phyloP scores from a whole-genome alignment of 2,113 vertebrate species.

The Mesocricetus auratus region DNA sequence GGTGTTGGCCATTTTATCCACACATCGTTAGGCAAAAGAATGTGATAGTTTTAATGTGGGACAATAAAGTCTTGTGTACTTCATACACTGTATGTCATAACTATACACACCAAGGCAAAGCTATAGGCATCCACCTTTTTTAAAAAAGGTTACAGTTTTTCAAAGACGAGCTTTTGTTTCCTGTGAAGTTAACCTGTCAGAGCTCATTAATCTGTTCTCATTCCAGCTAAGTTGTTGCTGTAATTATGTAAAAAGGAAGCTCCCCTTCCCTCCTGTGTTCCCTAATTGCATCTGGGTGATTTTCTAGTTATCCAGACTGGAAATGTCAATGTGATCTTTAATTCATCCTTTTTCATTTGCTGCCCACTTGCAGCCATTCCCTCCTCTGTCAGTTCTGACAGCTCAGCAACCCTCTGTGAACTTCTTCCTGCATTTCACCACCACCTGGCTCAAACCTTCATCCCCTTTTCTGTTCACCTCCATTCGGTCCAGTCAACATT shows the following conservation, averaged over 20 bases:
- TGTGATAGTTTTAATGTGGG: background rate
- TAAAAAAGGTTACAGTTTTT: background rate
- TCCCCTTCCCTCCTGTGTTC: conserved; percentile 30
- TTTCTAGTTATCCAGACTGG: conserved; percentile 1
- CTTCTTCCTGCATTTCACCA: background rate
- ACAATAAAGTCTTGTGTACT: background rate
- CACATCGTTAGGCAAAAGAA: background rate
- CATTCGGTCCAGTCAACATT: background rate
- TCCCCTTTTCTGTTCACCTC: background rate
- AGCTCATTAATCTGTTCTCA: background rate
- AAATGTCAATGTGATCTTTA: conserved; percentile 56
- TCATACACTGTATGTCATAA: conserved; percentile 6
- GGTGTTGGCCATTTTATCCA: conserved; percentile 24
- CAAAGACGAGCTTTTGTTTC: conserved; percentile 22
- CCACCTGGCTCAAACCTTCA: background rate
- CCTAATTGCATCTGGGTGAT: conserved; percentile 25
- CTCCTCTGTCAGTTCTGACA: background rate
- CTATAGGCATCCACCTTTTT: background rate
- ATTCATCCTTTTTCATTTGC: conserved; percentile 31
- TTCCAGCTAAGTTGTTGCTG: conserved; percentile 26
- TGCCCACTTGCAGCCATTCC: background rate
- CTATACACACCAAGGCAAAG: background rate
- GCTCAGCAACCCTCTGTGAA: background rate
- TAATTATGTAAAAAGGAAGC: conserved; percentile 54
- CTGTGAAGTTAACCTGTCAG: conserved; percentile 33